phyloP scores from a whole-genome alignment of 2,113 vertebrate species.

The human region DNA sequence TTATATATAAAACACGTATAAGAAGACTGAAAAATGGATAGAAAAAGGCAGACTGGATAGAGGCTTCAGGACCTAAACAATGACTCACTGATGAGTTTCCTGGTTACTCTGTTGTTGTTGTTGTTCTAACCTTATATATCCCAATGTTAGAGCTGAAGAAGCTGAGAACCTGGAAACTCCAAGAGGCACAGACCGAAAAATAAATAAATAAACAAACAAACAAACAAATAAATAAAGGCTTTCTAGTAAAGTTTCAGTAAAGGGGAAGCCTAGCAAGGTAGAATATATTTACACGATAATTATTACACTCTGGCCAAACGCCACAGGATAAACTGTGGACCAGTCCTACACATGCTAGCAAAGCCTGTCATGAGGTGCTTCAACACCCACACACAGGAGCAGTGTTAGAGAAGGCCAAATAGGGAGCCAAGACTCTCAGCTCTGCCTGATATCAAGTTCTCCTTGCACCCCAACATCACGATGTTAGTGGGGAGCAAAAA shows the following conservation, averaged over 20 bases:
- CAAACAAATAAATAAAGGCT: neutral
- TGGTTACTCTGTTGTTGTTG: neutral
- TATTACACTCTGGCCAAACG: neutral
- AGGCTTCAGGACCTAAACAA: neutral
- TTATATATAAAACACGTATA: neutral
- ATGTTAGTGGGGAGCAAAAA: neutral
- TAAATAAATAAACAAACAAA: neutral
- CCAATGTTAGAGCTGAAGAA: neutral
- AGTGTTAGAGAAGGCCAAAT: neutral
- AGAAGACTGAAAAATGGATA: neutral
- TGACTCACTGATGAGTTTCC: neutral
- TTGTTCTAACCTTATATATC: neutral
- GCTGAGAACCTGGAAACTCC: neutral
- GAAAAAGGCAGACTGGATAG: neutral
- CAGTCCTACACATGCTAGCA: fast-evolving
- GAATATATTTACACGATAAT: neutral
- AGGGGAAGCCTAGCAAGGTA: neutral
- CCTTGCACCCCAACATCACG: neutral
- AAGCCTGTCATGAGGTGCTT: neutral
- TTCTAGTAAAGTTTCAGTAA: neutral
- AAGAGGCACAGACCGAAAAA: neutral
- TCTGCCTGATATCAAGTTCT: neutral
- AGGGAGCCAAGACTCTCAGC: neutral
- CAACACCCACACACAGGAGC: neutral
- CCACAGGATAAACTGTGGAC: no score